Evolutionary conservation across 2,888 invertebrate species (phyloP), one percentile per base, ranked within the genome.

Genomic region (Hemicrepidius hirtus): DNA sequence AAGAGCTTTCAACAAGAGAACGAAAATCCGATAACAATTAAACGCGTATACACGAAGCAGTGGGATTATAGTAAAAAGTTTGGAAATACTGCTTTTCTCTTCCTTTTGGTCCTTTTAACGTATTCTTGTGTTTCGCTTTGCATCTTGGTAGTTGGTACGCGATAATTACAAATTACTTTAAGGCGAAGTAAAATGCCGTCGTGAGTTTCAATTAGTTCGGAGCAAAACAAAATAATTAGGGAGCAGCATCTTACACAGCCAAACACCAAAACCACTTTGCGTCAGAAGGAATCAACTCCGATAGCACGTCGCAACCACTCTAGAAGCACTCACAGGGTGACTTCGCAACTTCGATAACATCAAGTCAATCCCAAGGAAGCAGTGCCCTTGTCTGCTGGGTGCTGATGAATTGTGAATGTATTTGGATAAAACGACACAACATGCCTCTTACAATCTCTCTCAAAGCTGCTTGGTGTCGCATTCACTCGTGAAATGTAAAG

Each of bases 361-460:
- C 68, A 63, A 64, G 55, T 55, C 70, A 68, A 60, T 50, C 64
- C 70, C 55, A 46, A 70, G 46, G 24, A 20, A 62, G 53, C 70
- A 55, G 70, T 64, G 63, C 70, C 64, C 55, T 53, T 64, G 70
- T 65, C 64, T 55, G 62, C 57, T 66, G 20, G 57, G 57, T 49
- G 68, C 64, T 70, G 64, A 70, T 70, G 64, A 70, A 70, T 70
- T 70, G 70, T 70, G 64, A 64, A 70, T 70, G 64, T 64, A 65
- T 70, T 55, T 64, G 70, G 70, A 64, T 70, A 70, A 70, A 70
- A 64, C 64, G 63, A 70, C 64, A 65, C 64, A 63, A 53, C 68
- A 63, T 53, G 70, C 59, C 70, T 70, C 64, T 70, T 50, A 64
- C 55, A 62, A 62, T 68, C 62, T 60, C 68, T 55, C 44, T 37